Conservation (phyloP, 2,797 vertebrate species). For the Chlorospingus flavigularis region DNA sequence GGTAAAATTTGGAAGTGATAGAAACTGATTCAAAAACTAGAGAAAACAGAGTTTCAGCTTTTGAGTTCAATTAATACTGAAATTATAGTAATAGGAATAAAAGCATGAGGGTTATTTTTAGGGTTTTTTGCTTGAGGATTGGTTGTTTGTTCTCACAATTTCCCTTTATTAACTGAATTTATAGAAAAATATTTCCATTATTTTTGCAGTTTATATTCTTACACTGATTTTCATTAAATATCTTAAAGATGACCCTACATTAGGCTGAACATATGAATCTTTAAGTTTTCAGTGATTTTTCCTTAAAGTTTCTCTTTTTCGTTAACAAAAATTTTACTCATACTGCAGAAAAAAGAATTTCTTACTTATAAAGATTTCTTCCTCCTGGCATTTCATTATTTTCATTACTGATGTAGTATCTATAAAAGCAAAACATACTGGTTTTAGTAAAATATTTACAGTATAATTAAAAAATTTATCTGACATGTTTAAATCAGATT, state of each 20-base stretch:
- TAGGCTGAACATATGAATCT: not conserved
- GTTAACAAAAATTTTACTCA: not conserved
- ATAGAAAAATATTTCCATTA: not conserved
- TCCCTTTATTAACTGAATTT: not conserved
- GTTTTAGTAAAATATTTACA: not conserved
- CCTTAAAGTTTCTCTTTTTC: not conserved
- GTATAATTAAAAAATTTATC: not conserved
- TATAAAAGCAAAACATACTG: conserved; percentile 69
- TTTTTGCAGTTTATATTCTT: not conserved
- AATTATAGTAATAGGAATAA: not conserved
- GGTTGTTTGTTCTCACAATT: not conserved
- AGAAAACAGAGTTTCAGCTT: not conserved
- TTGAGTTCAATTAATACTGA: not conserved
- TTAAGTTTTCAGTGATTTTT: not conserved
- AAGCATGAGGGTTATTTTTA: not conserved
- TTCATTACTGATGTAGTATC: conserved; percentile 95
- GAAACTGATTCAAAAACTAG: not conserved
- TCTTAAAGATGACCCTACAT: not conserved
- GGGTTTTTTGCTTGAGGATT: not conserved
- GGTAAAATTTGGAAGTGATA: not conserved
- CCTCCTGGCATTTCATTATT: conserved; percentile 80
- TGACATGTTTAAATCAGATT: not conserved
- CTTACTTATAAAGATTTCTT: conserved; percentile 95
- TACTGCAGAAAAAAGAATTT: not conserved
- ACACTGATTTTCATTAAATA: not conserved